Base-by-base conservation (phyloP, 2,888 invertebrate genomes). In the Lepidocyrtinus sp. region DNA sequence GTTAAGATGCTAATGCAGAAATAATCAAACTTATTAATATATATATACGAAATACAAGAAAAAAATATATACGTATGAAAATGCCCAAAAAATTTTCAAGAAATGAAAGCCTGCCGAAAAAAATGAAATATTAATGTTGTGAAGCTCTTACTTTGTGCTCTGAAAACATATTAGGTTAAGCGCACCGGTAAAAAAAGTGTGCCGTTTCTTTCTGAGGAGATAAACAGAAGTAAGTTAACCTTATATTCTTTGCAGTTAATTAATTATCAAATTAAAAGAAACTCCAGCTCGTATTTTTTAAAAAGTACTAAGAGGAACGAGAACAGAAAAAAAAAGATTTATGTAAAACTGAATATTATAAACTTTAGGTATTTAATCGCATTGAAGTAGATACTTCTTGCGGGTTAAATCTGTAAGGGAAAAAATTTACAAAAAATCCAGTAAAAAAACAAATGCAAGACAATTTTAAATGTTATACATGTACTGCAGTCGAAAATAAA, bases 401-500 rank as follows among this genome's bases (percentile, higher is more conserved):
- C 62, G 77, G 65, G 72, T 77, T 77, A 46, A 45, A 50, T 62
- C 17, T 55, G 63, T 64, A 68, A 79, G 64, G 69, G 36, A 36
- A 36, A 36, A 36, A 12, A 36, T 36, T 36, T 36, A 36, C 36
- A 74, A 70, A 79, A 75, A 75, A 75, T 24, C 27, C 22, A 68
- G 7, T 36, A 55, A 70, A 78, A 72, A 77, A 45, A 69, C 67
- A 65, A 79, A 79, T 79, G 79, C 79, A 79, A 79, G 79, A 79
- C 79, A 79, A 79, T 79, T 79, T 74, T 79, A 79, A 70, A 74
- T 79, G 79, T 79, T 79, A 79, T 79, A 77, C 78, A 74, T 36
- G 36, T 79, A 73, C 79, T 74, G 27, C 65, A 79, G 79, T 78
- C 74, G 69, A 73, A 64, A 72, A 73, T 55, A 69, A 78, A 78